Base-by-base conservation (phyloP, 1,140 invertebrate species). In the Ceratina japonica region DNA sequence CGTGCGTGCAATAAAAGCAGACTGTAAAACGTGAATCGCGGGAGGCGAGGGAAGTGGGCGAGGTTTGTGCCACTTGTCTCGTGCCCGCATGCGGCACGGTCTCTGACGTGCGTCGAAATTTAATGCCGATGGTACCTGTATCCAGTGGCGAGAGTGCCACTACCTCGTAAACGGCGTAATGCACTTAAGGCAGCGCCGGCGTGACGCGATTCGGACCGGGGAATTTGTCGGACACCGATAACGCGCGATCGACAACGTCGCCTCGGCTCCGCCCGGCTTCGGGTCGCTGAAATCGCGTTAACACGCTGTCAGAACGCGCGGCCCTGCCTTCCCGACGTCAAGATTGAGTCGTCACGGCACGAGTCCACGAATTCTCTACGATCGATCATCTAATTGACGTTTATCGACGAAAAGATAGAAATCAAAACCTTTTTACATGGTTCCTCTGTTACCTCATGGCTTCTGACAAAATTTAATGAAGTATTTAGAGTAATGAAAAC, bases 41-140 rank as follows among this genome's bases (percentile, higher is more conserved):
- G 13, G 1, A 10, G 4, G 8, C 1, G 24, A 12, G 3, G 22
- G n/a, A 16, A 7, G 16, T 18, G n/a, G 58, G 27, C 4, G 13
- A 64, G 18, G 44, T 77, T 52, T 78, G 62, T 73, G n/a, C 77
- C 68, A 80, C 54, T 80, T 75, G 72, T 62, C 49, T 20, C 56
- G 56, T 71, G 22, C 82, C 83, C 83, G 83, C 83, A 85, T 85
- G 66, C 68, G 71, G 44, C 44, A 18, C 62, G 18, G n/a, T 12
- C 31, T 16, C 31, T 49, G 84, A 82, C 79, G 83, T 80, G 83
- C 62, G 56, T 73, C 63, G 84, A 82, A 44, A 85, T 85, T 84
- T 80, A 86, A 85, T 83, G 77, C 20, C 65, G 18, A 27, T 52
- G 54, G 74, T 56, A 78, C 63, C 65, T 59, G 80, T 83, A 71